Evolutionary conservation across 2,113 vertebrate species (phyloP).

Genomic region (Cynocephalus volans): DNA sequence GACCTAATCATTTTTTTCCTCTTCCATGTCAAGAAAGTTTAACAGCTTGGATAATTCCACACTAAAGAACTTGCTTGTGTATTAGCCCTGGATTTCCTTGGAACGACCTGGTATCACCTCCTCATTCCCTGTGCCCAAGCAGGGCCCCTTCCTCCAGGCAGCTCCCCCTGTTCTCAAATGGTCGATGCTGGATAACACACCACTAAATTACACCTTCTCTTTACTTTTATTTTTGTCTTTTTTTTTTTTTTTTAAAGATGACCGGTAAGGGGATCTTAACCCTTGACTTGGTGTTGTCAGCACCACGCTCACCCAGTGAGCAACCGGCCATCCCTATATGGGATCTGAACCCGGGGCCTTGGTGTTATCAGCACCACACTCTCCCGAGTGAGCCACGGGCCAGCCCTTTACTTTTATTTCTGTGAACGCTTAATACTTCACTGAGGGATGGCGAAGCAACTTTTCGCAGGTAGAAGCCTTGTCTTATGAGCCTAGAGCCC

Average conservation of each 20-base stretch:
- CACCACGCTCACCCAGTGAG: too few species aligned
- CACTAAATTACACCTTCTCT: background rate
- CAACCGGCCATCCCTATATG: too few species aligned
- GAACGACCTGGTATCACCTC: too few species aligned
- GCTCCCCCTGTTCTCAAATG: background rate
- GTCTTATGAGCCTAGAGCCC: background rate
- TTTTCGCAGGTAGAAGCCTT: background rate
- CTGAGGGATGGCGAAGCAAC: background rate
- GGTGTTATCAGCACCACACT: too few species aligned
- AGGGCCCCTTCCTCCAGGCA: background rate
- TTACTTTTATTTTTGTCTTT: background rate
- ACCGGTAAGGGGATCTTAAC: too few species aligned
- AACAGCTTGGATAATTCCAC: background rate
- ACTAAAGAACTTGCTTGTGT: background rate
- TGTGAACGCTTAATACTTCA: background rate
- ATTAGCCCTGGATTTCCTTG: background rate
- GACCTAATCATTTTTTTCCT: constrained; percentile 25
- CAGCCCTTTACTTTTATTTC: background rate
- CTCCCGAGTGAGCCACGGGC: too few species aligned
- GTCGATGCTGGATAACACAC: background rate
- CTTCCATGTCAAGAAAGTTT: background rate
- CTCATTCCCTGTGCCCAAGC: background rate
- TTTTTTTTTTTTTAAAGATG: too few species aligned
- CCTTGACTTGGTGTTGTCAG: too few species aligned
- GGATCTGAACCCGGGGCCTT: too few species aligned